Conservation (phyloP, 2,888 invertebrate genomes). For the Cephus runcator region DNA sequence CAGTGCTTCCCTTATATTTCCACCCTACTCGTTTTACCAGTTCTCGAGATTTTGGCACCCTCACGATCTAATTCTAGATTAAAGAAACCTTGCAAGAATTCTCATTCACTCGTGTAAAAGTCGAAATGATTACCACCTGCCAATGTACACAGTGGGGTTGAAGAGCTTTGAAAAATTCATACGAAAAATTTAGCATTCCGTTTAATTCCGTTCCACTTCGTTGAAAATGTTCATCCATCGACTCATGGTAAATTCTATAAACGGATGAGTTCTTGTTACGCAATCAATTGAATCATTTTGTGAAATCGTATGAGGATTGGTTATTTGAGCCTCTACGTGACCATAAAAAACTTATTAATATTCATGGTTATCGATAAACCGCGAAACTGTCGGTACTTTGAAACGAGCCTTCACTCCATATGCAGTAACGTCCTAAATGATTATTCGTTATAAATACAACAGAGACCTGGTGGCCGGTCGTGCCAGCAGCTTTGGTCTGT, state of each 20-base stretch:
- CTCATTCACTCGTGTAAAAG: conserved; percentile 46
- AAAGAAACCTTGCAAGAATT: conserved; percentile 54
- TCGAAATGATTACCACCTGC: conserved; percentile 42
- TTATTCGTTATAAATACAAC: background rate
- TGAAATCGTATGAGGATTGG: background rate
- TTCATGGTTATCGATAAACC: background rate
- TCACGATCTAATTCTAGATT: conserved; percentile 53
- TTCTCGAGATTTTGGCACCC: conserved; percentile 16
- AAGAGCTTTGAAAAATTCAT: background rate
- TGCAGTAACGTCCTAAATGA: background rate
- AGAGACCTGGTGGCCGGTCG: background rate
- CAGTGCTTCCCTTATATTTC: background rate
- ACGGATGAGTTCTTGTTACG: background rate
- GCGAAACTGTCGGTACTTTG: background rate
- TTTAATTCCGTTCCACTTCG: background rate
- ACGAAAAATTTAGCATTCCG: background rate
- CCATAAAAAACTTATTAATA: background rate
- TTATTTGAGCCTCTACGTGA: background rate
- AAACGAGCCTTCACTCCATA: background rate
- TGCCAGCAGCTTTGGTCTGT: background rate
- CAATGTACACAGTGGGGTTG: background rate
- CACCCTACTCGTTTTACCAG: background rate
- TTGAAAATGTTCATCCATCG: background rate
- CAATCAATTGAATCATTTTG: background rate
- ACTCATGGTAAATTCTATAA: background rate